Percentiles rank a stretch among this genome's conserved stretches.
These are phyloP conservation scores for Brenthis daphne DNA, from an alignment of 2,888 invertebrate species.

Conservation along the genomic window DNA sequence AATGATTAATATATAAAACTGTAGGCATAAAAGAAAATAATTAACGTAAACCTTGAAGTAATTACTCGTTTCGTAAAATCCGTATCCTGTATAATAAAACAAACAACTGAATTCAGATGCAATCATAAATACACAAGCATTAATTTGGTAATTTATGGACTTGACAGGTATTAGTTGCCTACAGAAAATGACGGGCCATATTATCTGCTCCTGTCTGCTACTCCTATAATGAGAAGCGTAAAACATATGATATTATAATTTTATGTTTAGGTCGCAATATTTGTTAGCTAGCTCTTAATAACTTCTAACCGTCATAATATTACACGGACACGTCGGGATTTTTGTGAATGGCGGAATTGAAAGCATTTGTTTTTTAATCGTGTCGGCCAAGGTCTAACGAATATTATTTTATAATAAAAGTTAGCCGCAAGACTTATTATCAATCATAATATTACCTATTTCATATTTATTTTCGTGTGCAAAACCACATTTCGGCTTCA, in stretches of 20 bases:
- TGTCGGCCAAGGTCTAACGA: slow-evolving; percentile 54
- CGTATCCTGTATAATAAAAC: slow-evolving; percentile 53
- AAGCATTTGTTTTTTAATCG: slow-evolving; percentile 48
- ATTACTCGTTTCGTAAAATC: slow-evolving; percentile 67
- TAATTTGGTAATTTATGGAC: background rate
- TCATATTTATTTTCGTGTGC: slow-evolving; percentile 11
- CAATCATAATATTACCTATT: slow-evolving; percentile 4
- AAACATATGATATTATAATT: no score
- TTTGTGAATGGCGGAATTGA: slow-evolving; percentile 73
- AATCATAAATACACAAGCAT: background rate
- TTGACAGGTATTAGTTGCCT: background rate
- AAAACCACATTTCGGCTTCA: slow-evolving; percentile 12
- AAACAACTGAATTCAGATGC: background rate
- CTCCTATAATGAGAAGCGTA: background rate
- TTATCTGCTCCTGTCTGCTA: background rate
- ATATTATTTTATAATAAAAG: slow-evolving; percentile 44
- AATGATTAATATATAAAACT: no score
- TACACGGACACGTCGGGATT: slow-evolving; percentile 17
- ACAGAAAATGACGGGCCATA: slow-evolving; percentile 1
- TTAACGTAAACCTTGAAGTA: slow-evolving; percentile 59
- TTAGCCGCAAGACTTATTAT: slow-evolving; percentile 4
- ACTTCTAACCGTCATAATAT: background rate
- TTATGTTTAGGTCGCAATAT: no score
- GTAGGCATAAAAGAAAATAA: no score
- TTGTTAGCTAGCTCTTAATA: background rate